phyloP scores from a whole-genome alignment of 2,113 vertebrate genomes.

The Aleadryas rufinucha region DNA sequence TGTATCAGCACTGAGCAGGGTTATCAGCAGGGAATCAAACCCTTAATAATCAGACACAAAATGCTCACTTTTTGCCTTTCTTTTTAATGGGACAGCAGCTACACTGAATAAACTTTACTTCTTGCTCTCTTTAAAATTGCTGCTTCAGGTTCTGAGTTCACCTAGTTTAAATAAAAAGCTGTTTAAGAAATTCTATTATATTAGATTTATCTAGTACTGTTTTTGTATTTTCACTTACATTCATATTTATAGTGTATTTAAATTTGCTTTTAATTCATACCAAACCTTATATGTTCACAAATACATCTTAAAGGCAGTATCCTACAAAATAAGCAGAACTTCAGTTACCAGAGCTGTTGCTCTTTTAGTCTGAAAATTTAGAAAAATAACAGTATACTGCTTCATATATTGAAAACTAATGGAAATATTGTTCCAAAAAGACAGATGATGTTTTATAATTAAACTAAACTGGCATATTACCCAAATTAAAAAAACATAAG shows the following conservation, averaged over 20 bases:
- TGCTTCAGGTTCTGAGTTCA: not conserved
- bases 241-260: not conserved
- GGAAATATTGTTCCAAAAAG: not conserved
- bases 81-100: not conserved
- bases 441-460: not conserved
- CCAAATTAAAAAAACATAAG: not conserved
- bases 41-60: not conserved
- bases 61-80: fast-evolving
- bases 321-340: not conserved
- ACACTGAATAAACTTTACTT: not conserved
- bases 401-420: not conserved
- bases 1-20: not conserved
- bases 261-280: not conserved
- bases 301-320: not conserved
- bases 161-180: not conserved
- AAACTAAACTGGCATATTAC: not conserved
- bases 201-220: not conserved
- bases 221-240: not conserved
- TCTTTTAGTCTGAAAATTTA: not conserved
- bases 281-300: not conserved
- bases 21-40: not conserved
- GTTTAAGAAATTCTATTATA: not conserved
- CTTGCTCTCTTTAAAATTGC: not conserved
- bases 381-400: not conserved
- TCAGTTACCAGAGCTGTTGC: not conserved